Percentiles rank a stretch among this genome's conserved stretches.
These are phyloP conservation scores for Channallabes apus DNA, from an alignment of 2,797 vertebrate genomes.

Conservation along the genomic window DNA sequence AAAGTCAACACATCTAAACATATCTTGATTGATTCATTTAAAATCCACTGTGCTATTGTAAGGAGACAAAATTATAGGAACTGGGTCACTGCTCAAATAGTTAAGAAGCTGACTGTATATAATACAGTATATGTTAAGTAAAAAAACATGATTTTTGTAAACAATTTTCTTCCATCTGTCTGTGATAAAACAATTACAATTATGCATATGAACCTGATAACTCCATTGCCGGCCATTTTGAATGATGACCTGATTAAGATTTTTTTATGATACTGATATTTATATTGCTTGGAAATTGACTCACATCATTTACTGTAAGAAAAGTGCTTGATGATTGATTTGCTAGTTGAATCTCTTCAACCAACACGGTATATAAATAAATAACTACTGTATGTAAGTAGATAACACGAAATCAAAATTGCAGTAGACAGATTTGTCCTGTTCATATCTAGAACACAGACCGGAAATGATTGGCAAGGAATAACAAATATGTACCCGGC, in stretches of 20 bases:
- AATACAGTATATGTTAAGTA: neutral
- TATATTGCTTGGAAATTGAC: neutral
- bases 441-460: slow-evolving; percentile 14
- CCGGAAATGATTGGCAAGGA: slow-evolving; percentile 14
- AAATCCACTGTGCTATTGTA: too few species aligned
- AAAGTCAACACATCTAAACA: too few species aligned
- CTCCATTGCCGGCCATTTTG: neutral
- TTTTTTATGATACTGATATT: neutral
- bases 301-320: neutral
- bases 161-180: neutral
- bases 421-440: slow-evolving; percentile 7
- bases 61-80: too few species aligned
- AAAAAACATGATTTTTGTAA: neutral
- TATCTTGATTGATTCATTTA: too few species aligned
- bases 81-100: too few species aligned
- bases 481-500: neutral
- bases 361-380: neutral
- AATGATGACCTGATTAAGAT: neutral
- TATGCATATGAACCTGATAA: neutral
- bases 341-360: neutral
- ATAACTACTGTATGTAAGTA: neutral
- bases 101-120: too few species aligned
- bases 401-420: neutral
- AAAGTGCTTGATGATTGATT: neutral
- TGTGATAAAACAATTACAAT: neutral